Evolutionary conservation across 2,113 vertebrate genomes (phyloP).

Genomic region (Pardalotus punctatus): DNA sequence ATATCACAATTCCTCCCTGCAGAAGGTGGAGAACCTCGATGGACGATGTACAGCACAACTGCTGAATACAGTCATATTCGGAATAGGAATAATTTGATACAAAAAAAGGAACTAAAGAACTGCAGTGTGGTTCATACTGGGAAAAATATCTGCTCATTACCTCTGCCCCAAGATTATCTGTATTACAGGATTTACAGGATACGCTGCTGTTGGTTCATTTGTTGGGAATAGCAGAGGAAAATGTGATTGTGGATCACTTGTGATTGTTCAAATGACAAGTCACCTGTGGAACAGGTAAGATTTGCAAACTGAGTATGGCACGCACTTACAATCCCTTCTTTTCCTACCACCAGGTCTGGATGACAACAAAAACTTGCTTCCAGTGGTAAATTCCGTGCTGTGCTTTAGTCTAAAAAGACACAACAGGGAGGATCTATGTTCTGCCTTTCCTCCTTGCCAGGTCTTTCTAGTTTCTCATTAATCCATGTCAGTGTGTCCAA

Average conservation of each 20-base stretch:
- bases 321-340: background rate
- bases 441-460: background rate
- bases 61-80: background rate
- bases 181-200: background rate
- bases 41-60: background rate
- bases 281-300: background rate
- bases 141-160: background rate
- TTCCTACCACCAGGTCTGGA: background rate
- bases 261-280: background rate
- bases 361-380: background rate
- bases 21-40: background rate
- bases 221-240: background rate
- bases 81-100: background rate
- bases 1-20: background rate
- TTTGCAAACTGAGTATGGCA: background rate
- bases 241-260: background rate
- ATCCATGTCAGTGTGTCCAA: background rate
- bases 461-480: background rate
- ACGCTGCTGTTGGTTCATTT: background rate
- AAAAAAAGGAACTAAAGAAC: background rate
- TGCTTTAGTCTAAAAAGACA: background rate
- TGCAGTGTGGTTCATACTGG: background rate
- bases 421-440: background rate
- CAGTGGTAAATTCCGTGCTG: background rate
- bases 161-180: background rate